Evolutionary conservation across 1,140 invertebrate species (phyloP).

Genomic region (Coenobita brevimanus): DNA sequence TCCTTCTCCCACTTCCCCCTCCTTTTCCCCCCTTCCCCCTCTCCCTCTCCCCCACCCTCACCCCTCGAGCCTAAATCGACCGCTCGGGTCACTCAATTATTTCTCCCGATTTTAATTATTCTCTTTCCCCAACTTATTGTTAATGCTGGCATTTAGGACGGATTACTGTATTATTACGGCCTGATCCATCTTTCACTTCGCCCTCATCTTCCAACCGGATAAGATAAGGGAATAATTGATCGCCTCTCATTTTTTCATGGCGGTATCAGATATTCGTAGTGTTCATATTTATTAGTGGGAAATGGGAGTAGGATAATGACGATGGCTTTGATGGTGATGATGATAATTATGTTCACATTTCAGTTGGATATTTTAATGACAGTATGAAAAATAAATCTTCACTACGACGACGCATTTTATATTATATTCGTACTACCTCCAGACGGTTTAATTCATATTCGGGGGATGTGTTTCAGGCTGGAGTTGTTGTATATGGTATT

Average conservation of each 20-base stretch:
- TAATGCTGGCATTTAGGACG: constrained; percentile 27
- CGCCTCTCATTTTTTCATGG: constrained; percentile 8
- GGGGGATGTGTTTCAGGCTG: no score
- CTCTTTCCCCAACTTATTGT: constrained; percentile 31
- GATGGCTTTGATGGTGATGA: no score
- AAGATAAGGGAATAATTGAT: constrained; percentile 6
- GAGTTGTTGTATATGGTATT: no score
- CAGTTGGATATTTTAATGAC: no score
- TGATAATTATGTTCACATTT: no score
- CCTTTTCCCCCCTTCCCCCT: background rate
- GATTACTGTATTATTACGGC: constrained; percentile 23
- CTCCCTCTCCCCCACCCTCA: background rate
- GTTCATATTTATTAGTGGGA: no score
- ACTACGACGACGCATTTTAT: no score
- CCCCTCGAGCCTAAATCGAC: background rate
- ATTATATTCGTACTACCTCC: no score
- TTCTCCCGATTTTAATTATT: constrained; percentile 5
- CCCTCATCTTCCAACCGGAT: background rate
- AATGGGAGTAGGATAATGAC: no score
- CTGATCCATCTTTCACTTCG: constrained; percentile 21
- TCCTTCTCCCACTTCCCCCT: background rate
- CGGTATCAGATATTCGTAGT: no score
- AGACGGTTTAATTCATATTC: no score
- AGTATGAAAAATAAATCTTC: no score
- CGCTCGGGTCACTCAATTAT: constrained; percentile 3